Evolutionary conservation across 2,113 vertebrate genomes (phyloP).

Genomic region (Thamnaconus septentrionalis): DNA sequence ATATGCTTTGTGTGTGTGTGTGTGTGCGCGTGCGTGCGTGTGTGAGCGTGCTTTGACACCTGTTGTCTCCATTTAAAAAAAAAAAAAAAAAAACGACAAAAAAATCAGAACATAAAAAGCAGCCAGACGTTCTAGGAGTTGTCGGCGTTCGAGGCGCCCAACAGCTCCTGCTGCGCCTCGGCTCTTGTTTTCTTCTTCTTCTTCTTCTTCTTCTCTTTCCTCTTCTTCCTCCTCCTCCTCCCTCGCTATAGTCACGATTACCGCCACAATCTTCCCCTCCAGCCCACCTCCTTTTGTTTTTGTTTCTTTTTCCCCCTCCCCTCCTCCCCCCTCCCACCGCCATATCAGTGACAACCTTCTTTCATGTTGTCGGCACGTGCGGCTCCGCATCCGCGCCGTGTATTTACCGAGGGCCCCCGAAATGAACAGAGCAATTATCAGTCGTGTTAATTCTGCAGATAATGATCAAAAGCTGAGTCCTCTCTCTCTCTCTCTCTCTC

Average conservation of each 20-base stretch:
- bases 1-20: slow-evolving; percentile 37
- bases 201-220: too few relatives aligned
- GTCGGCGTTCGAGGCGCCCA: too few relatives aligned
- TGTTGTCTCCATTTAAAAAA: slow-evolving; percentile 56
- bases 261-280: slow-evolving; percentile 63
- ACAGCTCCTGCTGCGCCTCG: too few relatives aligned
- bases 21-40: slow-evolving; percentile 32
- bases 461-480: slow-evolving; percentile 75
- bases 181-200: too few relatives aligned
- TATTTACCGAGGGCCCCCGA: slow-evolving; percentile 66
- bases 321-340: slow-evolving; percentile 11
- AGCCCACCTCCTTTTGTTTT: slow-evolving; percentile 44
- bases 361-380: slow-evolving; percentile 59
- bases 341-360: slow-evolving; percentile 65
- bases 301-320: slow-evolving; percentile 47
- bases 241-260: slow-evolving; percentile 64
- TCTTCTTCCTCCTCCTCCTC: too few relatives aligned
- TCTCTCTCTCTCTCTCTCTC: slow-evolving; percentile 52
- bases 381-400: slow-evolving; percentile 50
- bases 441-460: slow-evolving; percentile 75
- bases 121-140: too few relatives aligned
- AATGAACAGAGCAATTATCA: slow-evolving; percentile 76
- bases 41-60: slow-evolving; percentile 53
- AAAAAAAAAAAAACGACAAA: too few relatives aligned
- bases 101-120: too few relatives aligned